Base-by-base conservation (phyloP, 2,888 invertebrate genomes). In the Erpobdella octoculata region DNA sequence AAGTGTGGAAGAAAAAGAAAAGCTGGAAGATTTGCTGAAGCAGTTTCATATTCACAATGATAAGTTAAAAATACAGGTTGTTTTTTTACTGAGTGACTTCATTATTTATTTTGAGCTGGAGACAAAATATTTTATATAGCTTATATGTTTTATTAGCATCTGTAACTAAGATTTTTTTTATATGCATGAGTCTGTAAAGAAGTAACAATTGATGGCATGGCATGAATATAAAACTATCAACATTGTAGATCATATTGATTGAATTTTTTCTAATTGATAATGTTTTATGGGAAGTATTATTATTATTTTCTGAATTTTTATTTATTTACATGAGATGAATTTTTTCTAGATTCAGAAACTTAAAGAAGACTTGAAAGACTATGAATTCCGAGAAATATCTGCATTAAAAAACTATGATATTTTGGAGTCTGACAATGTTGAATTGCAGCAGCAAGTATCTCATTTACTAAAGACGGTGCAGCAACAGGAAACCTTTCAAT, bases 401-500 rank as follows among this genome's bases (percentile, higher is more conserved):
- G 33, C 46, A 18, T 38, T 31, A 18, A 69, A 48, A 33, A 46
- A 53, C 15, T 46, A n/a, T n/a, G 58, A 46, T 15, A 46, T 58
- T 6, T 15, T 58, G 6, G 58, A 69, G 31, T 33, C 33, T 18
- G 69, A 69, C 58, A 69, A 69, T 36, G 53, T 58, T 2, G 33
- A 69, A 31, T 37, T 69, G n/a, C 69, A 69, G 21, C 2, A 33
- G 33, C 58, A 69, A 6, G 35, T 69, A 18, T 33, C 33, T 9
- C n/a, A n/a, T 25, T 35, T 69, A 36, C 25, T 69, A 58, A 48
- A 69, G 53, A 18, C 46, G 31, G 8, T 69, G 69, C 53, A 69
- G 18, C 33, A 33, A 18, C n/a, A 9, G 8, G 69, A 58, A 25
- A 25, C 46, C 48, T 12, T 48, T 12, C 25, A 58, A 21, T n/a